Conservation (phyloP, 2,888 invertebrate species). For the Drosophila neotestacea region DNA sequence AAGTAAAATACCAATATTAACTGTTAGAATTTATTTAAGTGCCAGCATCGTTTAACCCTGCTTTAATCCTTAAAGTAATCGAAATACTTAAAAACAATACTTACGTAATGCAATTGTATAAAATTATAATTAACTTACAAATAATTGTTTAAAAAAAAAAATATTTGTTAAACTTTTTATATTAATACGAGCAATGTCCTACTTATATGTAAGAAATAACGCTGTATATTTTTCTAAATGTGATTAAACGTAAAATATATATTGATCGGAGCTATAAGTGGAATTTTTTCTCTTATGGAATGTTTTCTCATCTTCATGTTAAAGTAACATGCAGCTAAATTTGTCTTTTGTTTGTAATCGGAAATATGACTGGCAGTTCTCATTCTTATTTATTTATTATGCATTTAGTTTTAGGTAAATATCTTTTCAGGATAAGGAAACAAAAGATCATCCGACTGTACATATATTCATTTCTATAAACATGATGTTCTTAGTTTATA, state of each 20-base stretch:
- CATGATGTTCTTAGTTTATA: no score
- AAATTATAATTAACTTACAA: slow-evolving; percentile 32
- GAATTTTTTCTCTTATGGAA: neutral
- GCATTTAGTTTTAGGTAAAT: no score
- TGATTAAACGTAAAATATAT: slow-evolving; percentile 65
- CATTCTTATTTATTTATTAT: no score
- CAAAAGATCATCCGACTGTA: no score
- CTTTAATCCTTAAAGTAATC: slow-evolving; percentile 38
- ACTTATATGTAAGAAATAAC: slow-evolving; percentile 57
- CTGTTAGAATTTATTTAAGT: slow-evolving; percentile 53
- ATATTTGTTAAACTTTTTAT: slow-evolving; percentile 50
- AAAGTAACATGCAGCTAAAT: neutral
- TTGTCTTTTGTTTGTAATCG: neutral
- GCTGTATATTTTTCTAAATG: slow-evolving; percentile 77
- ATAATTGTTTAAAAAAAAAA: slow-evolving; percentile 54
- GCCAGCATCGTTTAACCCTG: slow-evolving; percentile 24
- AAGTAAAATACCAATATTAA: slow-evolving; percentile 54
- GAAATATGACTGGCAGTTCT: no score
- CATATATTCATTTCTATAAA: no score
- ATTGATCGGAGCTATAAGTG: neutral
- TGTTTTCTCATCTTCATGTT: neutral
- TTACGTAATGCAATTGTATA: slow-evolving; percentile 52
- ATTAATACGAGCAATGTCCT: slow-evolving; percentile 50
- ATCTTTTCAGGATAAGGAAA: no score
- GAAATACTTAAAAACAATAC: slow-evolving; percentile 44